These are phyloP conservation scores for Salpingus planirostris DNA, from an alignment of 2,888 invertebrate species.

Conservation along the genomic window DNA sequence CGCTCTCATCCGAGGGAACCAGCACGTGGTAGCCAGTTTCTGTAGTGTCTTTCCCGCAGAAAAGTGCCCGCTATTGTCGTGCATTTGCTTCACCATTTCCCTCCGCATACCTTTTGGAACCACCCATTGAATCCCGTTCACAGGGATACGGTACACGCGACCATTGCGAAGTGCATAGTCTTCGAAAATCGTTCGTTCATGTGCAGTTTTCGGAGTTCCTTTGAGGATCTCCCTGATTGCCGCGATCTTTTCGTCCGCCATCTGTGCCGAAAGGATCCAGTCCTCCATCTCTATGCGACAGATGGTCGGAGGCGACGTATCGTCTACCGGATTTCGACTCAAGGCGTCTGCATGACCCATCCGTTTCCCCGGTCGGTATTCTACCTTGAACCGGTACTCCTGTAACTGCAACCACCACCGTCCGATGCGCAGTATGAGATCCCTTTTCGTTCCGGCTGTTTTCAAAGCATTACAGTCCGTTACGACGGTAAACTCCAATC, in stretches of 20 bases:
- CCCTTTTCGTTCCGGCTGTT: neutral
- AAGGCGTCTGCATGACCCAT: constrained; percentile 2
- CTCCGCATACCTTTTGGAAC: too few relatives aligned
- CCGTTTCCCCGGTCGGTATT: neutral
- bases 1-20: too few relatives aligned
- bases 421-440: neutral
- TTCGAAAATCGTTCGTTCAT: neutral
- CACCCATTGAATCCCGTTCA: too few relatives aligned
- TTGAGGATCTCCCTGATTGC: neutral
- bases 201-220: neutral
- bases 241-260: neutral
- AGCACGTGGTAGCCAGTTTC: too few relatives aligned
- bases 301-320: neutral
- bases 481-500: neutral
- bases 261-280: neutral
- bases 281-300: neutral
- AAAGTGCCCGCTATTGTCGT: too few relatives aligned
- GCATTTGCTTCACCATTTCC: too few relatives aligned
- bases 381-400: neutral
- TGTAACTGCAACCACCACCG: constrained; percentile 1
- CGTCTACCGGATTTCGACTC: neutral
- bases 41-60: too few relatives aligned
- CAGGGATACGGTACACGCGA: too few relatives aligned
- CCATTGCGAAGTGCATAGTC: neutral
- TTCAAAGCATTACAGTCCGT: constrained; percentile 3